These are phyloP conservation scores for Atrichornis clamosus DNA, from an alignment of 2,113 vertebrate species.

Conservation along the genomic window DNA sequence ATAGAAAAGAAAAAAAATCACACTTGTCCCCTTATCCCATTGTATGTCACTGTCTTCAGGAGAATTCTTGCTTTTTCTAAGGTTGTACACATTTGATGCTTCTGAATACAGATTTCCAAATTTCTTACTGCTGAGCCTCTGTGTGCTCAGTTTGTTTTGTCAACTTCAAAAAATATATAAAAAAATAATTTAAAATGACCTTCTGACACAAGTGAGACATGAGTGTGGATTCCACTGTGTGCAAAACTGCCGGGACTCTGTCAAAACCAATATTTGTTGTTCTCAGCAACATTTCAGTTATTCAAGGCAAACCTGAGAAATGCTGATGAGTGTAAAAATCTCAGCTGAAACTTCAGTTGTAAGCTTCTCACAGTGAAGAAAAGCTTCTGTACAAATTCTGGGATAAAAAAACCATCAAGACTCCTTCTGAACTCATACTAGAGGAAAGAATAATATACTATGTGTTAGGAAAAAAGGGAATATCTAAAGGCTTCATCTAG, in stretches of 20 bases:
- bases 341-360: not conserved
- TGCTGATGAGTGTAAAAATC: constrained; percentile 9
- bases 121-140: not conserved
- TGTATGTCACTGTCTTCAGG: not conserved
- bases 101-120: not conserved
- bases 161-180: not conserved
- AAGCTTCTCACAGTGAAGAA: not conserved
- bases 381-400: not conserved
- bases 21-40: not conserved
- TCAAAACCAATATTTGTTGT: not conserved
- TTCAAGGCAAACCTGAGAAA: not conserved
- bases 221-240: not conserved
- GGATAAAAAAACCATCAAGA: not conserved
- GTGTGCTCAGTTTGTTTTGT: not conserved
- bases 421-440: not conserved
- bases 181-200: not conserved
- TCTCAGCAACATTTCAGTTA: constrained; percentile 14
- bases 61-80: not conserved
- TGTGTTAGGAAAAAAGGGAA: not conserved
- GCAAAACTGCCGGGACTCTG: not conserved
- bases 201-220: not conserved
- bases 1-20: not conserved
- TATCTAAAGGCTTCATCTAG: not conserved
- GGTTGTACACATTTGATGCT: not conserved
- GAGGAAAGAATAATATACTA: not conserved